Conservation (phyloP, 2,113 vertebrate genomes). For the Pyrgilauda ruficollis region DNA sequence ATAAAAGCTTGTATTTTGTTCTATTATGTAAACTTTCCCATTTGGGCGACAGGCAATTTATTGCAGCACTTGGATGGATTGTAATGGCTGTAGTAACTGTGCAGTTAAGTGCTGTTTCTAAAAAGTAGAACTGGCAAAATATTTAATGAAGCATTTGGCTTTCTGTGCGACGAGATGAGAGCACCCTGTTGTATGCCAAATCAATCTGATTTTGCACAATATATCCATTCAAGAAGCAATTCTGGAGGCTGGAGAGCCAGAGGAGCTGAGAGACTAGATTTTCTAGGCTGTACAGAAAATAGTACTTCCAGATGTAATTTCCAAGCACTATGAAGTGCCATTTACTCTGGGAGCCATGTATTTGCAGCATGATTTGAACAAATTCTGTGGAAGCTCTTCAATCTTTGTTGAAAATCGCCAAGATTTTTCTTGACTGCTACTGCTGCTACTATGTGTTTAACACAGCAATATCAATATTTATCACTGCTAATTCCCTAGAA, state of each 20-base stretch:
- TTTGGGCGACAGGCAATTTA: slow-evolving; percentile 40
- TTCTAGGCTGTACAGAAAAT: slow-evolving; percentile 56
- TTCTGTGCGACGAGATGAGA: slow-evolving; percentile 20
- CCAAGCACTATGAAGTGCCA: slow-evolving; percentile 49
- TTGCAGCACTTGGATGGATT: neutral
- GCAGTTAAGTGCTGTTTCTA: slow-evolving; percentile 47
- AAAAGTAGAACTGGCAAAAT: slow-evolving; percentile 55
- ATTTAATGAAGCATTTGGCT: slow-evolving; percentile 57
- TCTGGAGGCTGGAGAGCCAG: slow-evolving; percentile 40
- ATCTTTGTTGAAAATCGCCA: neutral
- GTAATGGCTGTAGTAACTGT: slow-evolving; percentile 8
- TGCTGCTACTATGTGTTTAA: neutral
- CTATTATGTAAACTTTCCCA: slow-evolving; percentile 49
- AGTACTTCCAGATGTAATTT: slow-evolving; percentile 60
- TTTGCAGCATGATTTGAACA: slow-evolving; percentile 24
- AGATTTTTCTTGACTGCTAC: neutral
- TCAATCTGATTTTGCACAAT: slow-evolving; percentile 60
- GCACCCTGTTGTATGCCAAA: slow-evolving; percentile 47
- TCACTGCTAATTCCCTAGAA: neutral
- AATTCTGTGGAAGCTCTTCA: slow-evolving; percentile 27
- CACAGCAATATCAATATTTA: neutral
- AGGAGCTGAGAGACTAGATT: slow-evolving; percentile 41
- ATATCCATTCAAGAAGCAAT: slow-evolving; percentile 63
- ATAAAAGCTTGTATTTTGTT: slow-evolving; percentile 24
- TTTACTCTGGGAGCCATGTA: slow-evolving; percentile 12